Base-by-base conservation (phyloP, 2,888 invertebrate species). In the Acronicta alni region DNA sequence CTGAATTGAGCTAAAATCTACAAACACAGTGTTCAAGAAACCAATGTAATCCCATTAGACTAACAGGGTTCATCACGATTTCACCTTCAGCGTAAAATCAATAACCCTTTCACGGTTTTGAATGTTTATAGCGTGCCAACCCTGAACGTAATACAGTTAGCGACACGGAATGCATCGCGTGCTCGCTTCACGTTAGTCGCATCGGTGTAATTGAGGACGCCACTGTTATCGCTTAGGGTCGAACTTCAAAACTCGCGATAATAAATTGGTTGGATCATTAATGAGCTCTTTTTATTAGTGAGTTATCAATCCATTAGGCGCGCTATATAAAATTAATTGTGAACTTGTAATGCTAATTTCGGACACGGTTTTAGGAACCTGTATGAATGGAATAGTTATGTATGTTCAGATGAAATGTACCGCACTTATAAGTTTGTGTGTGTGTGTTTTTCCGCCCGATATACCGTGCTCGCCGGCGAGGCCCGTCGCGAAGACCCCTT, bases 121-220 rank as follows among this genome's bases (percentile, higher is more conserved):
- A 39, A 49, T 10, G 18, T 47, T 5, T 8, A 0, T 10, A 38
- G 0, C 8, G 47, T 53, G 38, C 0, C 76, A 73, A 0, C 79
- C 77, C 64, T 72, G 41, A 16, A 26, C 12, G n/a, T 44, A 57
- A 32, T 63, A 79, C 77, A 74, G 80, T 77, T 78, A 79, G 61
- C 60, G 71, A 67, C 63, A 72, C 58, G 66, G 74, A 77, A 74
- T 74, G 67, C 65, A 68, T 77, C 72, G 74, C 79, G 79, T 79
- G 77, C 61, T 57, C 59, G n/a, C 57, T 20, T 17, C 57, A 18
- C 20, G 61, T 73, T 77, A 69, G 58, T 57, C 43, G 35, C 58
- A 45, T 42, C 63, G 64, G 57, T 51, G 59, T 75, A 66, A 77
- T 76, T 75, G 68, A 71, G 75, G 60, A 71, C 72, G 66, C 39